Evolutionary conservation across 1,140 invertebrate species (phyloP).

Genomic region (Tetranychus cinnabarinus): DNA sequence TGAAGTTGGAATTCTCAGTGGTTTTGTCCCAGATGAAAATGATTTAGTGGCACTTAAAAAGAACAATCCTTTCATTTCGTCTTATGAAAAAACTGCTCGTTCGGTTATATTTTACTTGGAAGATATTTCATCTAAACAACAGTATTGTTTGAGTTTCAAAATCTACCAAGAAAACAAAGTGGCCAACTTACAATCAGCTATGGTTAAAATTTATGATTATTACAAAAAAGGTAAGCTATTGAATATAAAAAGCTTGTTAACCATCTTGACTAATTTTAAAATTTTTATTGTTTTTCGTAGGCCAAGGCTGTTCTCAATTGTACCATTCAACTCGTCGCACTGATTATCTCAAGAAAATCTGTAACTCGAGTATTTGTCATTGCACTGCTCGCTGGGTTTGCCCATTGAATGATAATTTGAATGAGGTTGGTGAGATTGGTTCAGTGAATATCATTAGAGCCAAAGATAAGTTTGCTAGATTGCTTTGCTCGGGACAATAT

Average conservation of each 20-base stretch:
- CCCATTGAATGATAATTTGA: neutral
- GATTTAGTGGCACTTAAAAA: neutral
- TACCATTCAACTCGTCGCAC: neutral
- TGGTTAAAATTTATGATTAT: slow-evolving; percentile 8
- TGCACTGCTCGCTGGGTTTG: neutral
- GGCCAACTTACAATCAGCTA: slow-evolving; percentile 4
- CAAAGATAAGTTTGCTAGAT: neutral
- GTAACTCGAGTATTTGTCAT: slow-evolving; percentile 1
- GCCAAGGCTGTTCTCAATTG: neutral
- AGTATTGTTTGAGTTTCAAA: slow-evolving; percentile 4
- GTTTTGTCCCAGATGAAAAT: slow-evolving; percentile 18
- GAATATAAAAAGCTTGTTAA: neutral
- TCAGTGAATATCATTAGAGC: neutral
- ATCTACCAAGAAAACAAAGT: slow-evolving; percentile 2
- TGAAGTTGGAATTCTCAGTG: slow-evolving; percentile 20
- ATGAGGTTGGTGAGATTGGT: slow-evolving; percentile 4
- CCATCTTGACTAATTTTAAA: neutral
- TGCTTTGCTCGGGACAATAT: slow-evolving; percentile 4
- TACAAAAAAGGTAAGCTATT: slow-evolving; percentile 3
- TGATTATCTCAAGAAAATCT: neutral
- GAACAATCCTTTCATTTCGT: neutral
- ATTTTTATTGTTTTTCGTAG: neutral
- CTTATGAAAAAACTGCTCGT: neutral
- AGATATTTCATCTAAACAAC: neutral
- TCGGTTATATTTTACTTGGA: slow-evolving; percentile 6